Percentiles rank a stretch among this genome's conserved stretches.
Evolutionary conservation across 2,797 vertebrate species (phyloP).

Genomic region (Darevskia nairensis): DNA sequence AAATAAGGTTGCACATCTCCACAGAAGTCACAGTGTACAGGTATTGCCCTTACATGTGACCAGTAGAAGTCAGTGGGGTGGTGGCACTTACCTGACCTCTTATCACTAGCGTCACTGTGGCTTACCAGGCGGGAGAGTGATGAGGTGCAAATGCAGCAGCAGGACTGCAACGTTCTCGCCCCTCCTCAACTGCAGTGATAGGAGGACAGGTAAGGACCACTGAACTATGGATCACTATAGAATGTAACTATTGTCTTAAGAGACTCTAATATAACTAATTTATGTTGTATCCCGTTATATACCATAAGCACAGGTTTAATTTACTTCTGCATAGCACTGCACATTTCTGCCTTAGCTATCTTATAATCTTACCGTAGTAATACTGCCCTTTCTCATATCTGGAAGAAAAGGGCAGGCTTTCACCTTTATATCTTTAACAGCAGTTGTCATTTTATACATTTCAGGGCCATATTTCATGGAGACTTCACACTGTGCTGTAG

Average conservation of each 20-base stretch:
- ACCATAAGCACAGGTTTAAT: not conserved
- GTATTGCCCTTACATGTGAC: too few relatives aligned
- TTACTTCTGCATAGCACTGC: not conserved
- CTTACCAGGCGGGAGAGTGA: too few relatives aligned
- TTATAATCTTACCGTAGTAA: conserved; percentile 86
- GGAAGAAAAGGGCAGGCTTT: conserved; percentile 92
- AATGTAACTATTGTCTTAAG: not conserved
- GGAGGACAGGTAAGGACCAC: too few relatives aligned
- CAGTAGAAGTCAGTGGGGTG: not conserved
- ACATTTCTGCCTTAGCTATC: conserved; percentile 5
- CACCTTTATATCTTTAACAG: conserved; percentile 90
- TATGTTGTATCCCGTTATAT: not conserved
- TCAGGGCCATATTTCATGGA: conserved; percentile 83
- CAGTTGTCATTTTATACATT: conserved; percentile 85
- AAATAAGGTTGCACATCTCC: not conserved
- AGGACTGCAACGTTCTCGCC: too few relatives aligned
- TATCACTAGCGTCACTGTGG: too few relatives aligned
- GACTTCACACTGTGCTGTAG: conserved; percentile 92
- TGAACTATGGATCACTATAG: too few relatives aligned
- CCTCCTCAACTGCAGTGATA: too few relatives aligned
- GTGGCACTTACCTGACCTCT: too few relatives aligned
- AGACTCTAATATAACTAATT: not conserved
- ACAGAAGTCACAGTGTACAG: not conserved
- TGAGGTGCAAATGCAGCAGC: too few relatives aligned
- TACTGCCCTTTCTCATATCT: conserved; percentile 84